These are phyloP conservation scores for Neocloeon triangulifer DNA, from an alignment of 1,140 invertebrate genomes.

Conservation along the genomic window DNA sequence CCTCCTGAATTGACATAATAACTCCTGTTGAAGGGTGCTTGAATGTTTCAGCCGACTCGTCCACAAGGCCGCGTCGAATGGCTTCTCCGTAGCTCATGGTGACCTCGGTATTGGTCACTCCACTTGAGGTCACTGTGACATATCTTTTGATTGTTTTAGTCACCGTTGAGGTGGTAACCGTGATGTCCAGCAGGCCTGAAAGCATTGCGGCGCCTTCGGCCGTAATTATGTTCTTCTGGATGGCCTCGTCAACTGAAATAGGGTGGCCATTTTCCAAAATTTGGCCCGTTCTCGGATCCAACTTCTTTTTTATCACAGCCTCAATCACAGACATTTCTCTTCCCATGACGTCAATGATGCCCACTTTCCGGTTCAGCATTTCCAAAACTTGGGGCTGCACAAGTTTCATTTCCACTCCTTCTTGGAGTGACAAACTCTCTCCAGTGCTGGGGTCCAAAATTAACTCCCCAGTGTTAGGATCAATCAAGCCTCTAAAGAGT, in stretches of 20 bases:
- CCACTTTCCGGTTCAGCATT: conserved; percentile 60
- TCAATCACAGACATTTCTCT: conserved; percentile 62
- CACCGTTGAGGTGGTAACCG: conserved; percentile 60
- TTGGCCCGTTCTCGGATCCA: conserved; percentile 71
- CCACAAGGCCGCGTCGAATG: conserved; percentile 50
- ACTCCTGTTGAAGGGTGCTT: conserved; percentile 51
- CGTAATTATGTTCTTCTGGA: conserved; percentile 61
- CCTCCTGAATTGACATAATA: conserved; percentile 57
- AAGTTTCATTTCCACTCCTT: conserved; percentile 36
- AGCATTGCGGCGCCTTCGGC: conserved; percentile 64
- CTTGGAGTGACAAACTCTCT: conserved; percentile 43
- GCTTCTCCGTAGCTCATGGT: conserved; percentile 56
- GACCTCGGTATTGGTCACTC: conserved; percentile 28
- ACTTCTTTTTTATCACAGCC: conserved; percentile 54
- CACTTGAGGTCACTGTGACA: conserved; percentile 43
- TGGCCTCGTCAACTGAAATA: conserved; percentile 63
- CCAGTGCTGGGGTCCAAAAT: conserved; percentile 50
- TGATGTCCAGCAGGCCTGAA: conserved; percentile 61
- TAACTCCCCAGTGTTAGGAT: conserved; percentile 26
- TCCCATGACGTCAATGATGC: conserved; percentile 43
- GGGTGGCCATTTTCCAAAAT: conserved; percentile 39
- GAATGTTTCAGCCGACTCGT: conserved; percentile 54
- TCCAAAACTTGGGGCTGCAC: conserved; percentile 57
- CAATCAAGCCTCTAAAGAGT: conserved; percentile 50
- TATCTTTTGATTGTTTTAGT: conserved; percentile 59